A percentile compares a stretch with the other conserved stretches of the same genome.
These are phyloP conservation scores for Zhuqinia jingwanae DNA, from an alignment of 2,888 invertebrate genomes.

Conservation along the genomic window DNA sequence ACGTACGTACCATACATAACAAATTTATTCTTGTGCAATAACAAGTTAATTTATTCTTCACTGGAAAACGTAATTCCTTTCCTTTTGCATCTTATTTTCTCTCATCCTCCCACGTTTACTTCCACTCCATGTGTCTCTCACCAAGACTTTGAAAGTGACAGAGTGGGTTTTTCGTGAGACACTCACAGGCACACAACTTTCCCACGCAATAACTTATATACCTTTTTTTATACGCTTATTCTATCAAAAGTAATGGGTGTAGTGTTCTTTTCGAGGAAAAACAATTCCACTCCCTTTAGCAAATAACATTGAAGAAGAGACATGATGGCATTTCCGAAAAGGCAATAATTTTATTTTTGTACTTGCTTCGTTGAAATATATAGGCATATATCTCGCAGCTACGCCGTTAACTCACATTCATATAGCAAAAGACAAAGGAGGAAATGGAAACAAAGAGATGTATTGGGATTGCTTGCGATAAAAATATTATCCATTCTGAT, in stretches of 20 bases:
- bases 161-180: slow-evolving; percentile 48
- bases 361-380: slow-evolving; percentile 34
- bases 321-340: background rate
- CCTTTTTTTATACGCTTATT: slow-evolving; percentile 42
- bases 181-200: too few relatives aligned
- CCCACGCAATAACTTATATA: slow-evolving; percentile 54
- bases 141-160: slow-evolving; percentile 56
- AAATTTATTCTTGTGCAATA: too few relatives aligned
- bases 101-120: slow-evolving; percentile 25
- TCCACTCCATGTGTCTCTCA: background rate
- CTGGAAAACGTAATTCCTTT: background rate
- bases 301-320: too few relatives aligned
- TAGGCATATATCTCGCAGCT: too few relatives aligned
- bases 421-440: slow-evolving; percentile 37
- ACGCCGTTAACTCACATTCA: too few relatives aligned
- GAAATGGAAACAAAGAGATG: slow-evolving; percentile 34
- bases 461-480: slow-evolving; percentile 28
- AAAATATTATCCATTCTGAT: slow-evolving; percentile 39
- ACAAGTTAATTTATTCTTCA: slow-evolving; percentile 1
- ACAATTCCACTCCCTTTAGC: slow-evolving; percentile 20
- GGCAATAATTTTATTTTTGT: slow-evolving; percentile 47
- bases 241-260: slow-evolving; percentile 5
- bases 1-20: background rate
- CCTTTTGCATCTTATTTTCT: slow-evolving; percentile 25
- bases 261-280: background rate